A percentile compares a stretch with the other conserved stretches of the same genome.
Evolutionary conservation across 2,797 vertebrate species (phyloP).

Genomic region (Girardinus metallicus): DNA sequence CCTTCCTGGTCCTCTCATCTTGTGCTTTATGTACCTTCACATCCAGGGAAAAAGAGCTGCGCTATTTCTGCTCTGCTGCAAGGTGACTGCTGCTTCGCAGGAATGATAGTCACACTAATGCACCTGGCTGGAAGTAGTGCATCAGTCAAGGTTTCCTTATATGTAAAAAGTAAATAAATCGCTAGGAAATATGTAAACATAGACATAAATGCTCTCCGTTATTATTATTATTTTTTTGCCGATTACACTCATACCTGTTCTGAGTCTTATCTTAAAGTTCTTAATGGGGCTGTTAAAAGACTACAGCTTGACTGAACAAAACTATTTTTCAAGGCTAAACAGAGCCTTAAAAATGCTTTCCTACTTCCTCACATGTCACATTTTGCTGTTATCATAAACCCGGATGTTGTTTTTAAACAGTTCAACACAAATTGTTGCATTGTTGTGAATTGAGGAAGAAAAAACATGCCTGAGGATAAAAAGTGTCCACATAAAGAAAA

Average conservation of each 20-base stretch:
- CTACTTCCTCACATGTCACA: not conserved
- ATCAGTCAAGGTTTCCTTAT: slow-evolving; percentile 16
- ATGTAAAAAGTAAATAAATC: slow-evolving; percentile 14
- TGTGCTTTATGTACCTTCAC: slow-evolving; percentile 82
- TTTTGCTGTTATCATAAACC: not conserved
- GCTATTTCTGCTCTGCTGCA: slow-evolving; percentile 80
- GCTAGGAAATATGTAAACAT: not conserved
- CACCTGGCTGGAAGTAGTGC: slow-evolving; percentile 3
- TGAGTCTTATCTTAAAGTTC: not conserved
- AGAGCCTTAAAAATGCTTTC: not conserved
- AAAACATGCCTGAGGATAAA: not conserved
- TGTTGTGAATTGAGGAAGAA: not conserved
- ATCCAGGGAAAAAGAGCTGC: slow-evolving; percentile 66
- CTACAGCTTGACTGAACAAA: slow-evolving; percentile 1
- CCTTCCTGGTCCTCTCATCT: slow-evolving; percentile 77
- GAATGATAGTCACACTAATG: slow-evolving; percentile 41
- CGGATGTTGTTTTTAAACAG: not conserved
- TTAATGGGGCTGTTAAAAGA: slow-evolving; percentile 2
- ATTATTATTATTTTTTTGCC: not conserved
- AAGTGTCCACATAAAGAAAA: not conserved
- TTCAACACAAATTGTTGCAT: not conserved
- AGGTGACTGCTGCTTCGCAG: slow-evolving; percentile 79
- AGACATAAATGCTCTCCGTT: not conserved
- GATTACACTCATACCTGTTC: not conserved
- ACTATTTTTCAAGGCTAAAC: not conserved